Conservation (phyloP, 2,113 vertebrate species). For the Myrmecobius fasciatus region DNA sequence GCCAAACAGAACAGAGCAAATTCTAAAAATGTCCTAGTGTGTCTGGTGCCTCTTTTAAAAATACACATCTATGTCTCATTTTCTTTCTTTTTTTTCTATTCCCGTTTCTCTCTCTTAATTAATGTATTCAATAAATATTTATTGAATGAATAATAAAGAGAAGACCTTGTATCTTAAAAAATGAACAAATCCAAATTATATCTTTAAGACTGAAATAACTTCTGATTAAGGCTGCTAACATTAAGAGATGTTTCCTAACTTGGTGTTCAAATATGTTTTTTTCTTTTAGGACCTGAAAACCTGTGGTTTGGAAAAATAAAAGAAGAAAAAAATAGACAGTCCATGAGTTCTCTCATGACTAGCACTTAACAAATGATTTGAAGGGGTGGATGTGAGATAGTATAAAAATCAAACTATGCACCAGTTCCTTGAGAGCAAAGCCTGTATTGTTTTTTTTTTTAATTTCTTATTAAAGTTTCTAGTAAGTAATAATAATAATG, state of each 20-base stretch:
- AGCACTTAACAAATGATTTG: background rate
- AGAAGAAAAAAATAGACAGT: background rate
- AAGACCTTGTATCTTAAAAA: background rate
- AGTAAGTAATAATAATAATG: background rate
- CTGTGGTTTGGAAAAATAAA: background rate
- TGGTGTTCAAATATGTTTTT: background rate
- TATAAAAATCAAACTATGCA: background rate
- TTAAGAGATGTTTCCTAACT: background rate
- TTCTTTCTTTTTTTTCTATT: background rate
- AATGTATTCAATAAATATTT: background rate
- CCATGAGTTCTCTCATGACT: background rate
- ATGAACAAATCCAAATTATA: background rate
- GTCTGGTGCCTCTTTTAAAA: constrained; percentile 14
- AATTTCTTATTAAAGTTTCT: background rate
- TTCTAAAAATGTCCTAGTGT: constrained; percentile 66
- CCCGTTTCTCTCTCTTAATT: background rate
- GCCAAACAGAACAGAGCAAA: constrained; percentile 54
- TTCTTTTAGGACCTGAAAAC: background rate
- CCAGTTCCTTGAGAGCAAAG: background rate
- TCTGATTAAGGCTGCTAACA: background rate
- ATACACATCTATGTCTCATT: background rate
- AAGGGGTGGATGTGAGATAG: background rate
- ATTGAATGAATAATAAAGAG: background rate
- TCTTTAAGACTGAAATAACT: background rate
- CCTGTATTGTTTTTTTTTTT: background rate